Conservation (phyloP, 2,797 vertebrate genomes). For the Brachyrhaphis roseni region DNA sequence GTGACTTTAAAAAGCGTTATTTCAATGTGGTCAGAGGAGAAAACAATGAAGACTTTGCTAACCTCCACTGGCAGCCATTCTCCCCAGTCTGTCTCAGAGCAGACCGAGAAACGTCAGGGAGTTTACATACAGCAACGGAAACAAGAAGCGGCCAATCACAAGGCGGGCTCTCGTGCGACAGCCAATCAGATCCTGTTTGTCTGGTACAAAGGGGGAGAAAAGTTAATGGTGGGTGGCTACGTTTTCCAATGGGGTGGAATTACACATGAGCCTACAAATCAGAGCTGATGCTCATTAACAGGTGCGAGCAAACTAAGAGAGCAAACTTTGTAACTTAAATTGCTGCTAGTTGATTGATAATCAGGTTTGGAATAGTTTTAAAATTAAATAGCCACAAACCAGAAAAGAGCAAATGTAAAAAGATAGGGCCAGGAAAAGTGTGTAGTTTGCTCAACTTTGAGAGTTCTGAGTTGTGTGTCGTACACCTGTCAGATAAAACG, state of each 20-base stretch:
- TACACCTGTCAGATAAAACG: neutral
- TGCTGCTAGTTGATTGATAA: neutral
- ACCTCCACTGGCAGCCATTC: slow-evolving; percentile 91
- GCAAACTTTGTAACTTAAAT: neutral
- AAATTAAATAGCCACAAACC: neutral
- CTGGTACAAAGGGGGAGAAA: slow-evolving; percentile 29
- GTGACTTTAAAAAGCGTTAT: slow-evolving; percentile 49
- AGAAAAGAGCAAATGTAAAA: neutral
- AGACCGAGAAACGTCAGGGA: slow-evolving; percentile 77
- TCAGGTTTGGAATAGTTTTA: neutral
- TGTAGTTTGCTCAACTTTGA: neutral
- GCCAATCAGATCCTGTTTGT: slow-evolving; percentile 64
- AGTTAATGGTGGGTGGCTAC: slow-evolving; percentile 38
- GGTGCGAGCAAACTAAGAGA: neutral
- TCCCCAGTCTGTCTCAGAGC: slow-evolving; percentile 82
- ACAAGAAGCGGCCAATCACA: slow-evolving; percentile 78
- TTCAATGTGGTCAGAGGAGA: slow-evolving; percentile 48
- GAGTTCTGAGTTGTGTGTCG: neutral
- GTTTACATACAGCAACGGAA: slow-evolving; percentile 77
- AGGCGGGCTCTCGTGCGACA: neutral
- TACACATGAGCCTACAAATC: neutral
- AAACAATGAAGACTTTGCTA: slow-evolving; percentile 77
- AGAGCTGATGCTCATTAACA: neutral
- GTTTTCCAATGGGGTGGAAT: slow-evolving; percentile 21
- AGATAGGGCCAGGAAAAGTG: neutral